Evolutionary conservation across 2,888 invertebrate genomes (phyloP), one percentile per base, ranked within the genome.

Genomic region (Autographa gamma): DNA sequence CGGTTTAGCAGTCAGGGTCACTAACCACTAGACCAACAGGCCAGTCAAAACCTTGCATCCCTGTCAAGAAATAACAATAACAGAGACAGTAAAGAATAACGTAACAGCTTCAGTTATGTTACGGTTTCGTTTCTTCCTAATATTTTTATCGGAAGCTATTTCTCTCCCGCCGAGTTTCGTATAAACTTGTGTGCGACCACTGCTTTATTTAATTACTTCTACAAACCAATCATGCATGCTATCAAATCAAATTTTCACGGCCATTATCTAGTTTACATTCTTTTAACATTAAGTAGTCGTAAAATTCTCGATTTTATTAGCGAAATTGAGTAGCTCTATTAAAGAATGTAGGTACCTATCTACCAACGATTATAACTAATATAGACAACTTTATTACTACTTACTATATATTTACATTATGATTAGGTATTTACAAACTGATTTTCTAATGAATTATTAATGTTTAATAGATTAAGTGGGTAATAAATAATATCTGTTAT

Each of bases 111-210:
- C 64, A 64, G 71, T 73, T 73, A 79, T 69, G 59, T 54, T 32
- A 43, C 59, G 14, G 58, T 66, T 60, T 43, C 60, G 11, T 60
- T 66, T 11, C 13, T 69, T 56, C 69, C 66, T 74, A 82, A 86
- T 86, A 81, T 86, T 90, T 89, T 87, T 88, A 88, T 66, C 89
- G 87, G 89, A 69, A 68, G 84, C 84, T 63, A 77, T 73, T 68
- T 71, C 89, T 91, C 92, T 91, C 92, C 92, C 91, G 87, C 89
- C 41, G 67, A 65, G 79, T 63, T 74, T 83, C 73, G 72, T 81
- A 81, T 68, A 78, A 72, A 66, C 69, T 77, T 73, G 63, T 69
- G 77, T 71, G 62, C 59, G 69, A 68, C 60, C 64, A 56, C n/a
- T 16, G 61, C 41, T 43, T 25, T 7, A 43, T 16, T 43, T 63